phyloP scores from a whole-genome alignment of 2,113 vertebrate genomes.

The Anhinga anhinga region DNA sequence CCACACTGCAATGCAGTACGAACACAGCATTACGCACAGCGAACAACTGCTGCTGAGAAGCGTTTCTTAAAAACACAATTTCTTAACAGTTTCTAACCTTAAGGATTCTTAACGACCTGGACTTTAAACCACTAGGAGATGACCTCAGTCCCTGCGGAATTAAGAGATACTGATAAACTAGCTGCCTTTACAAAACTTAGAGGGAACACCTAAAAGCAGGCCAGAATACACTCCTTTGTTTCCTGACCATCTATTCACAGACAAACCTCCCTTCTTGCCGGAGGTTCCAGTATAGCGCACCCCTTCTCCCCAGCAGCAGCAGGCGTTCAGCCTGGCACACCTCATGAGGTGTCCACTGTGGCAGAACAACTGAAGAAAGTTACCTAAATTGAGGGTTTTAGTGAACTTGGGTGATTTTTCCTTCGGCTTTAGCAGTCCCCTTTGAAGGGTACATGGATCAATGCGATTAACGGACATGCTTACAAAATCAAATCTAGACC shows the following conservation, averaged over 20 bases:
- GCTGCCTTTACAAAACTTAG: neutral
- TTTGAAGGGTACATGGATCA: neutral
- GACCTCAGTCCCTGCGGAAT: neutral
- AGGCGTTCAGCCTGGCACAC: neutral
- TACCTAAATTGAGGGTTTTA: no score
- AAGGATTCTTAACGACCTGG: neutral
- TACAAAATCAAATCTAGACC: neutral
- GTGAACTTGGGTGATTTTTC: neutral
- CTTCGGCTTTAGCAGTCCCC: neutral
- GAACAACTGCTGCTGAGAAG: neutral
- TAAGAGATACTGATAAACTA: neutral
- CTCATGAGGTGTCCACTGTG: neutral
- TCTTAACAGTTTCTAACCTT: neutral
- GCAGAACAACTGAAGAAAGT: neutral
- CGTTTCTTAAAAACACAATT: neutral
- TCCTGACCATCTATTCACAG: neutral
- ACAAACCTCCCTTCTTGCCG: neutral
- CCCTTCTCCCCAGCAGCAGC: neutral
- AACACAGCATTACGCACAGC: neutral
- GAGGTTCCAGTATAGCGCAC: neutral
- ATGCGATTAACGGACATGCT: neutral
- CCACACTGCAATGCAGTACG: fast-evolving
- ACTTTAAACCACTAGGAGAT: neutral
- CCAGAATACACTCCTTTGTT: neutral
- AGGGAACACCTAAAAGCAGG: neutral